Conservation (phyloP, 2,888 invertebrate species). For the Agrochola lota region DNA sequence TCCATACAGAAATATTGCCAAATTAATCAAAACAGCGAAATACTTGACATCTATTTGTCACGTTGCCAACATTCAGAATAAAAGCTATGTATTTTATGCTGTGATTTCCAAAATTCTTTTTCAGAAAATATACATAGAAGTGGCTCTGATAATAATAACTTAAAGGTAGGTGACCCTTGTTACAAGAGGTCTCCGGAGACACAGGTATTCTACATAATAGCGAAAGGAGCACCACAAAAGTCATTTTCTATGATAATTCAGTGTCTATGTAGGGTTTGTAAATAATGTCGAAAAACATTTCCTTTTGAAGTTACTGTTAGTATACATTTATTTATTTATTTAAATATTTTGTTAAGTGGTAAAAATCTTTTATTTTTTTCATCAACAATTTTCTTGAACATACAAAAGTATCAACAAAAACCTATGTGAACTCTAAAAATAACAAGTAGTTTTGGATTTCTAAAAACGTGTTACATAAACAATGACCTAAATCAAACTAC, state of each 20-base stretch:
- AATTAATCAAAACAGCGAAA: no score
- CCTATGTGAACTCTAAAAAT: not conserved
- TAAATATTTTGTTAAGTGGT: not conserved
- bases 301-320: not conserved
- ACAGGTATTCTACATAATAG: not conserved
- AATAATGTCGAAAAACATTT: not conserved
- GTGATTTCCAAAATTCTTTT: not conserved
- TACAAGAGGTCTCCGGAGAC: not conserved
- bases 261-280: no score
- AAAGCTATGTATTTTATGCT: no score
- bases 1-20: no score
- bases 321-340: no score
- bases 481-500: not conserved
- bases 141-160: not conserved
- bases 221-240: not conserved
- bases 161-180: not conserved
- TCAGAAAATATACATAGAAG: not conserved
- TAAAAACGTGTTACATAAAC: slow-evolving; percentile 7
- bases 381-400: not conserved
- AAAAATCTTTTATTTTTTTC: not conserved
- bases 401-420: not conserved
- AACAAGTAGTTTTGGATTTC: not conserved
- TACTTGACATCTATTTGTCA: no score
- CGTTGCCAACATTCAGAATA: no score
- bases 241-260: not conserved